Conservation (phyloP, 2,888 invertebrate genomes). For the Eremobia ochroleuca region DNA sequence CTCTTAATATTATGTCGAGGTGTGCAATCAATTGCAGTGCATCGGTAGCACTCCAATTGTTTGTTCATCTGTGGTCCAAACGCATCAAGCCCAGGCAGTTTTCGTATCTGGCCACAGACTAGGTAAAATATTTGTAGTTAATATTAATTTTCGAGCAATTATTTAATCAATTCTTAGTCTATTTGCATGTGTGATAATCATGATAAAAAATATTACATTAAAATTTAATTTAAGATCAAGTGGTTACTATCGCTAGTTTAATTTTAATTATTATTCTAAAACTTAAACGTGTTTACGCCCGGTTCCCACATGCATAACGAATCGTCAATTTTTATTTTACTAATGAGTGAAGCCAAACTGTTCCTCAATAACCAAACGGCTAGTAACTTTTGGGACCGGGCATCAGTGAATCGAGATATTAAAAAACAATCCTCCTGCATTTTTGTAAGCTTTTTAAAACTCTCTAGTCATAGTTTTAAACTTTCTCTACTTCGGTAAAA, state of each 20-base stretch:
- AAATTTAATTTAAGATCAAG: conserved; percentile 49
- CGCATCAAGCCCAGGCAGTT: background rate
- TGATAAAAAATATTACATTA: conserved; percentile 52
- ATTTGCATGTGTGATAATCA: conserved; percentile 61
- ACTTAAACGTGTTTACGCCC: conserved; percentile 25
- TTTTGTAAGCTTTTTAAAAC: conserved; percentile 67
- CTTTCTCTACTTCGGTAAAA: conserved; percentile 61
- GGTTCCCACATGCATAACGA: conserved; percentile 6
- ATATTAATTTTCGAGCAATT: conserved; percentile 62
- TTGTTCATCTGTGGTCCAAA: conserved; percentile 6
- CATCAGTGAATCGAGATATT: conserved; percentile 53
- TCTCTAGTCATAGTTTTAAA: conserved; percentile 72
- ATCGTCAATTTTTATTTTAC: conserved; percentile 37
- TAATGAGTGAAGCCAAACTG: conserved; percentile 33
- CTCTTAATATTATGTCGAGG: background rate
- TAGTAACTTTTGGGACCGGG: conserved; percentile 5
- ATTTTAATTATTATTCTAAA: conserved; percentile 47
- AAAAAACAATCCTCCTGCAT: conserved; percentile 55
- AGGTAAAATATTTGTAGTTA: conserved; percentile 33
- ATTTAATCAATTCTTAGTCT: conserved; percentile 62
- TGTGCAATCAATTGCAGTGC: background rate
- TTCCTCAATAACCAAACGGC: conserved; percentile 4
- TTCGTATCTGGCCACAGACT: conserved; percentile 24
- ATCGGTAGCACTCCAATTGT: background rate
- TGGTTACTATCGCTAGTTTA: conserved; percentile 47